These are phyloP conservation scores for Cloeon dipterum DNA, from an alignment of 2,888 invertebrate species.

Conservation along the genomic window DNA sequence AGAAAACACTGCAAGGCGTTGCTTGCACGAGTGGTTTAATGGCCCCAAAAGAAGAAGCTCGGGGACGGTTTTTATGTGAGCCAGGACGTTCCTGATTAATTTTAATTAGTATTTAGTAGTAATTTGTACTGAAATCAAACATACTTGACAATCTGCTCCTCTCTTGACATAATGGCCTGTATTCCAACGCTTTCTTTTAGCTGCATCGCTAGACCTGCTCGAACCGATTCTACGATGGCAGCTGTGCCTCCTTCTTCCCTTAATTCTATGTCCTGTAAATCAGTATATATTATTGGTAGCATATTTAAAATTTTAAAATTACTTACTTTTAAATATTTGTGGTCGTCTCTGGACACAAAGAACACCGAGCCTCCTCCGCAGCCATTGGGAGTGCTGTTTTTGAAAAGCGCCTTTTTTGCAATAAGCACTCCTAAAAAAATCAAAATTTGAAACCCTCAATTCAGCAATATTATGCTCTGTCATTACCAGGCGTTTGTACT, in stretches of 20 bases:
- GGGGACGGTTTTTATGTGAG: conserved; percentile 55
- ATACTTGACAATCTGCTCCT: conserved; percentile 51
- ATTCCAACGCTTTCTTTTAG: conserved; percentile 59
- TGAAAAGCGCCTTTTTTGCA: conserved; percentile 31
- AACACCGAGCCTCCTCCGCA: conserved; percentile 31
- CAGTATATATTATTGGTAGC: conserved; percentile 2
- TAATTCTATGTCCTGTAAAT: conserved; percentile 28
- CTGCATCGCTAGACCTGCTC: conserved; percentile 69
- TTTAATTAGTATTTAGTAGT: too few species aligned
- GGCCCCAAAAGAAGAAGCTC: conserved; percentile 58
- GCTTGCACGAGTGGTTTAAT: conserved; percentile 34
- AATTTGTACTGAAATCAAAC: conserved; percentile 8
- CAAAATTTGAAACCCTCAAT: neutral
- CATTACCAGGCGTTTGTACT: conserved; percentile 56
- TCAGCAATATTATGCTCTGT: too few species aligned
- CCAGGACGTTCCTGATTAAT: conserved; percentile 48
- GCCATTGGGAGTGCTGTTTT: conserved; percentile 22
- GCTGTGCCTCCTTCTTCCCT: conserved; percentile 51
- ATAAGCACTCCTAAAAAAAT: conserved; percentile 29
- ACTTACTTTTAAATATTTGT: conserved; percentile 24
- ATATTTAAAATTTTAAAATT: neutral
- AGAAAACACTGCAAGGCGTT: conserved; percentile 57
- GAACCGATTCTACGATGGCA: conserved; percentile 55
- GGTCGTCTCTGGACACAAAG: conserved; percentile 21
- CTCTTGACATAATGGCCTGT: conserved; percentile 41